Base-by-base conservation (phyloP, 37 sponge, comb jelly and placozoan genomes). In the Halisarca cf. caerulea region DNA sequence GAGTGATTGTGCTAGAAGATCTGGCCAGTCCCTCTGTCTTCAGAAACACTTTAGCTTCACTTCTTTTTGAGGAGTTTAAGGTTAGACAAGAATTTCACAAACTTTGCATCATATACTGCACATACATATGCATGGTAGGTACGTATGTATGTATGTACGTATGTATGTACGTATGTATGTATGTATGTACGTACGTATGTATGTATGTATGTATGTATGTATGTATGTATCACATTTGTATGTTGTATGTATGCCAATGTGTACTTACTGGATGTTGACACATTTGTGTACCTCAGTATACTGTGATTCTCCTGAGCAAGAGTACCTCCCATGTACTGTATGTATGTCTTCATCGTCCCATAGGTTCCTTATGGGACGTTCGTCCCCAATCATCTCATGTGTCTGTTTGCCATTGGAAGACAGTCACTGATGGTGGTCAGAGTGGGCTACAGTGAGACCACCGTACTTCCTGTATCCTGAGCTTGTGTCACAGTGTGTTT, bases 1-100 rank as follows among this genome's bases (percentile, higher is more conserved):
- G 96, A 39, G 92, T 96, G 59, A 86, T 96, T 34, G 80, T 96
- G 20, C 71, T 93, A 23, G 96, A 96, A 59, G 88, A 95, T 14
- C 68, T 96, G 34, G 59, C 91, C 32, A 87, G 83, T 39, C 94
- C 96, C 9, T n/a, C 64, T 24, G 30, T 59, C 43, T 89, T 93
- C 84, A 90, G 94, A 80, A 88, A 96, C 66, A 87, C 96, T 21
- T 79, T 96, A 30, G 96, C 96, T 21, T 64, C 66, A 43, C 87
- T 81, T 18, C 89, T 96, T 17, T 96, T 96, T 80, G 62, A 86
- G 1, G 92, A 96, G 28, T 85, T 92, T 28, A 75, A 80, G 82
- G 96, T 96, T 70, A 28, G 23, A 82, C 7, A n/a, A 35, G 23
- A n/a, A 80, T 18, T 62, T 80, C 15, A 35, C 11, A 80, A 24